Conservation (phyloP, 1,140 invertebrate genomes). For the Rhynchophorus ferrugineus region DNA sequence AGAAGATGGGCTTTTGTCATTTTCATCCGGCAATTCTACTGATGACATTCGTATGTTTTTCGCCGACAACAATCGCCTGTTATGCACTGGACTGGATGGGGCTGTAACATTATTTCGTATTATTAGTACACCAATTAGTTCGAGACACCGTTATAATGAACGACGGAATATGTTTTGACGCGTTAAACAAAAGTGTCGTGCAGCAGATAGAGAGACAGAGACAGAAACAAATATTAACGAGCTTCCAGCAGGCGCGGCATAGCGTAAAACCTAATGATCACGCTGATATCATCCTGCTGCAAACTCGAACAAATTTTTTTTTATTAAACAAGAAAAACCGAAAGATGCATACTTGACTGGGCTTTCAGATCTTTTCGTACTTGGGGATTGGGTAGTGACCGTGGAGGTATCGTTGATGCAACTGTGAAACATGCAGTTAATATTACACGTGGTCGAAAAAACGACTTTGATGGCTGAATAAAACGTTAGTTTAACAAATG, state of each 20-base stretch:
- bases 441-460: conserved; percentile 9
- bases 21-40: conserved; percentile 84
- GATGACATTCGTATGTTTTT: conserved; percentile 83
- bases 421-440: conserved; percentile 26
- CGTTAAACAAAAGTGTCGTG: too few species aligned
- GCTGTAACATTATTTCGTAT: conserved; percentile 46
- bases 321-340: conserved; percentile 13
- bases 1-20: conserved; percentile 83
- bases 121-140: background rate
- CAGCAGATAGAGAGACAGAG: too few species aligned
- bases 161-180: too few species aligned
- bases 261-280: too few species aligned
- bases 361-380: conserved; percentile 39
- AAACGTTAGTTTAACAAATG: background rate
- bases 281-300: too few species aligned
- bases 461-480: background rate
- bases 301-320: background rate
- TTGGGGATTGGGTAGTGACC: conserved; percentile 34
- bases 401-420: conserved; percentile 27
- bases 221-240: too few species aligned
- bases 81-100: conserved; percentile 82
- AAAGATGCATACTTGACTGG: conserved; percentile 40
- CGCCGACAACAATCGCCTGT: conserved; percentile 64
- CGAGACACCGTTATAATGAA: too few species aligned
- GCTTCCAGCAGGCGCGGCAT: too few species aligned